Evolutionary conservation across 2,888 invertebrate genomes (phyloP).

Genomic region (Vandiemenella viatica): DNA sequence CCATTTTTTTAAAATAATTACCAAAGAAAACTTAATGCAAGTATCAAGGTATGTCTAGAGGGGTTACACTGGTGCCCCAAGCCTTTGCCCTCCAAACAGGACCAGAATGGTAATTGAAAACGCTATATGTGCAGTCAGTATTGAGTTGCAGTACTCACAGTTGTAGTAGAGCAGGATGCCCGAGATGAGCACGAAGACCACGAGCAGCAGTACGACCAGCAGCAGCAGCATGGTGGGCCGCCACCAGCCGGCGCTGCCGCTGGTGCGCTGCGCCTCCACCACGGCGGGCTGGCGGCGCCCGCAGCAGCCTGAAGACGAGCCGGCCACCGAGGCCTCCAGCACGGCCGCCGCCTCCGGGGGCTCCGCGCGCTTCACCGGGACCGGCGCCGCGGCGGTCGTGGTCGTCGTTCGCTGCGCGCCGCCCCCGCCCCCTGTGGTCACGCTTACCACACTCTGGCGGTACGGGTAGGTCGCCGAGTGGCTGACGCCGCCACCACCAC

Average conservation of each 20-base stretch:
- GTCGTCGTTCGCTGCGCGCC: slow-evolving; percentile 19
- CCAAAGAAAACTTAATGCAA: no score
- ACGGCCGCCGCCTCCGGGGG: neutral
- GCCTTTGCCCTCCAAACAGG: no score
- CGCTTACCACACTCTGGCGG: slow-evolving; percentile 14
- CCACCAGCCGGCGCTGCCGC: slow-evolving; percentile 33
- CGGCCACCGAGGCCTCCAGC: neutral
- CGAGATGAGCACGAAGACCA: slow-evolving; percentile 41
- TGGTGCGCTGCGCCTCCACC: neutral
- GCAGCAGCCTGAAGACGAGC: neutral
- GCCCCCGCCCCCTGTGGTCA: slow-evolving; percentile 19
- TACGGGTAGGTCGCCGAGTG: slow-evolving; percentile 8
- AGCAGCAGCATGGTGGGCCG: slow-evolving; percentile 39
- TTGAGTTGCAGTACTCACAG: slow-evolving; percentile 44
- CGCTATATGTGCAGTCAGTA: no score
- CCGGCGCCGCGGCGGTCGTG: slow-evolving; percentile 6
- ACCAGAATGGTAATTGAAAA: no score
- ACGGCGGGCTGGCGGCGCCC: neutral
- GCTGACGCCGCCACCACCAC: slow-evolving; percentile 11
- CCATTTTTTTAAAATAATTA: no score
- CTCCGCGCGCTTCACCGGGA: slow-evolving; percentile 3
- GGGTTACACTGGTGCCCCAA: no score
- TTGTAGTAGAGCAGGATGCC: slow-evolving; percentile 43
- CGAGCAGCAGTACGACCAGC: slow-evolving; percentile 37
- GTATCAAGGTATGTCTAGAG: no score